A percentile compares a stretch with the other conserved stretches of the same genome.
Conservation (phyloP, 2,113 vertebrate genomes). For the Cyanoliseus patagonus region DNA sequence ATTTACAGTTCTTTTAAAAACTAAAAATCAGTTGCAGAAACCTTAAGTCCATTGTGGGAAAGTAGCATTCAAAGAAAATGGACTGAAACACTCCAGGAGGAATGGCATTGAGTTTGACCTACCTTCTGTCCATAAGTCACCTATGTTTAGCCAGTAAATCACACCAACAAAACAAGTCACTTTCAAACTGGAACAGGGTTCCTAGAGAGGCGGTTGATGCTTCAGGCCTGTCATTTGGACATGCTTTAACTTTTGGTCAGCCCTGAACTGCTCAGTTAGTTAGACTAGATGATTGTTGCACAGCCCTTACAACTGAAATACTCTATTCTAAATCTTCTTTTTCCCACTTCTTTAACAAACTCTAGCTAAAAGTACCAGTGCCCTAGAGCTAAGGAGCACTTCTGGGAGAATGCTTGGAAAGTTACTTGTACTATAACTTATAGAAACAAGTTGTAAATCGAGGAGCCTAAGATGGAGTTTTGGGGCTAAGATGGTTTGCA, state of each 20-base stretch:
- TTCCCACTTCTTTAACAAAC: neutral
- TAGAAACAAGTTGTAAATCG: neutral
- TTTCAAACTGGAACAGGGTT: neutral
- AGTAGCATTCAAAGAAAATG: neutral
- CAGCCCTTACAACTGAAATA: neutral
- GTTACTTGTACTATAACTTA: neutral
- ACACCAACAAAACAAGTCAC: neutral
- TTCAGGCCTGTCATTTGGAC: neutral
- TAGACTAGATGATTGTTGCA: neutral
- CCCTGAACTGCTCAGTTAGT: neutral
- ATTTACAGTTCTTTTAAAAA: neutral
- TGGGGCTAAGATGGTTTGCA: neutral
- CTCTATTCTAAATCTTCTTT: neutral
- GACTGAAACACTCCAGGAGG: neutral
- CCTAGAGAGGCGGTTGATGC: neutral
- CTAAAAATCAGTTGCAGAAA: neutral
- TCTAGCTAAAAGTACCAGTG: neutral
- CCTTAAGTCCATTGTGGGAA: neutral
- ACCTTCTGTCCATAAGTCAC: neutral
- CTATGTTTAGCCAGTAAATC: neutral
- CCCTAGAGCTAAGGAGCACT: accelerated
- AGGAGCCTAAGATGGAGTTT: neutral
- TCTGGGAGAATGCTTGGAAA: neutral
- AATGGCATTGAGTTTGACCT: neutral
- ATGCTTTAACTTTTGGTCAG: neutral